These are phyloP conservation scores for Leucania comma DNA, from an alignment of 2,888 invertebrate genomes.

Conservation along the genomic window DNA sequence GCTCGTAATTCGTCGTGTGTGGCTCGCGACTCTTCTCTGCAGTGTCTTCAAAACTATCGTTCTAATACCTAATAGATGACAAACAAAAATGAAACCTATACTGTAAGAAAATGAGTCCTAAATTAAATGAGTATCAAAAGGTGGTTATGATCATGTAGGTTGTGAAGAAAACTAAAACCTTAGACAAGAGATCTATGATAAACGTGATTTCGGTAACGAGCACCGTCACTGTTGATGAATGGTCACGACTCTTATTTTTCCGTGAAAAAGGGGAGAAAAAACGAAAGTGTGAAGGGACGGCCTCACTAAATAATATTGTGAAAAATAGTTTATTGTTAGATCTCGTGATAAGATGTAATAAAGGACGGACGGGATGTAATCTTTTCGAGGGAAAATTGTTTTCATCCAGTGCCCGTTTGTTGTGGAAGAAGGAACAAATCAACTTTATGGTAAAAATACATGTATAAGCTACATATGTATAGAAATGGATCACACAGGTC, in stretches of 20 bases:
- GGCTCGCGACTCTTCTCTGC: constrained; percentile 85
- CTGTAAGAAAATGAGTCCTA: constrained; percentile 61
- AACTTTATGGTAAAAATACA: constrained; percentile 62
- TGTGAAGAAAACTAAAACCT: constrained; percentile 80
- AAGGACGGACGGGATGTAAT: constrained; percentile 75
- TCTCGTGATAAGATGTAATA: constrained; percentile 89
- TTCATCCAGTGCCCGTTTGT: constrained; percentile 80
- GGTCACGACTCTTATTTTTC: constrained; percentile 85
- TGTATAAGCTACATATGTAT: constrained; percentile 21
- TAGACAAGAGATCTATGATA: constrained; percentile 90
- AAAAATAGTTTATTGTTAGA: constrained; percentile 88
- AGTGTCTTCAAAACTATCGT: constrained; percentile 76
- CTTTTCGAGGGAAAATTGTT: constrained; percentile 84
- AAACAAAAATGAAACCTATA: constrained; percentile 69
- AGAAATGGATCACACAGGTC: constrained; percentile 34
- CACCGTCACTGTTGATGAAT: constrained; percentile 84
- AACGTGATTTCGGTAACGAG: constrained; percentile 90
- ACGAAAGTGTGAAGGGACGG: constrained; percentile 80
- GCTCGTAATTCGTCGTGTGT: constrained; percentile 89
- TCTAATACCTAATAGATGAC: constrained; percentile 64
- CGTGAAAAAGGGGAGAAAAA: constrained; percentile 81
- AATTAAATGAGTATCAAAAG: constrained; percentile 51
- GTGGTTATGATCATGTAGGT: constrained; percentile 66
- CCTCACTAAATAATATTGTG: constrained; percentile 86
- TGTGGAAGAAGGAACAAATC: constrained; percentile 76